Base-by-base conservation (phyloP, 1,140 invertebrate genomes). In the Eubasilissa regina region DNA sequence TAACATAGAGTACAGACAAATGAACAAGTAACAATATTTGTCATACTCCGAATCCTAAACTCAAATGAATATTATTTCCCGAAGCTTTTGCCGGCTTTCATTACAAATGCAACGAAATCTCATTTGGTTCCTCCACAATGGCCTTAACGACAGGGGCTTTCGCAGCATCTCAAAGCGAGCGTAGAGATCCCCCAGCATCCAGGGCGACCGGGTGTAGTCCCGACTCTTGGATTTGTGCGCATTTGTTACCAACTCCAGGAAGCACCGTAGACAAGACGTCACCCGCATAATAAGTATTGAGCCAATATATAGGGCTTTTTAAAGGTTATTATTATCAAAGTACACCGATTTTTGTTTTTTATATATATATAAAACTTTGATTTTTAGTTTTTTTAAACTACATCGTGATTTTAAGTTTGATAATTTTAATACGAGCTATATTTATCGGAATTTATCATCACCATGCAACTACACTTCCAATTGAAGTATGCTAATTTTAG, bases 91-190 rank as follows among this genome's bases (percentile, higher is more conserved):
- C 55, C 21, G 55, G 21, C 55, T 58, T 58, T 58, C 17, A 15
- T 58, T 19, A 58, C 55, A 21, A 58, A 58, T 58, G 55, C 55
- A 21, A 21, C 21, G 15, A 58, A 11, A 58, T 15, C 55, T 58
- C 55, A 3, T 58, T 58, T 58, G 55, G 13, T 21, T 15, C 21
- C n/a, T 44, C 8, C 62, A 66, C n/a, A 66, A 66, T 45, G 15
- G 53, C 43, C 25, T 13, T 66, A 66, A 66, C 43, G 62, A 66
- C 62, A 1, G n/a, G 12, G 17, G 55, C 55, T 66, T 66, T 66
- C n/a, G 44, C 15, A 44, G 62, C 62, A 8, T 1, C 43, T 8
- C 6, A 44, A 15, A 66, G 62, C 6, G 45, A 15, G n/a, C 12
- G n/a, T 9, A n/a, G n/a, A 66, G 44, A 43, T 43, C 62, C 44